Evolutionary conservation across 2,888 invertebrate genomes (phyloP), one percentile per base, ranked within the genome.

Genomic region (Poecilus cupreus): DNA sequence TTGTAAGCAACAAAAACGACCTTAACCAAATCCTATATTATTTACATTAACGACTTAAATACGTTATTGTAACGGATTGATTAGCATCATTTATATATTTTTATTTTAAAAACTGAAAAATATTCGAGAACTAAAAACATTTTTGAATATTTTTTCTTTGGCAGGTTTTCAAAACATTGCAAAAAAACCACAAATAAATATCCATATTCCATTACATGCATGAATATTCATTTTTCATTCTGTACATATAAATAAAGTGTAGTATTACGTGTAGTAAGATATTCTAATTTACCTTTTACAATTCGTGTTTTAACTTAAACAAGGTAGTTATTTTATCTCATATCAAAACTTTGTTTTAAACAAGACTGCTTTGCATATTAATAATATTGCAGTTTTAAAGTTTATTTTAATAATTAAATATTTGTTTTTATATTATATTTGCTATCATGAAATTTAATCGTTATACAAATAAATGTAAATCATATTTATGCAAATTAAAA

Each of bases 401-500:
- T 54, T 20, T 20, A 54, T 54, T 54, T 5, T 54, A 54, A 10
- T 54, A 20, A 22, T 20, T 22, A 20, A 54, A 11, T 54, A 22
- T 22, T 54, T 54, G 20, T 54, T 54, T 32, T 54, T 54, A 22
- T 54, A 54, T 20, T 32, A 32, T 3, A 54, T 22, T 32, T 22
- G 8, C 4, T 54, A 54, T 54, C 54, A 22, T 1, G 32, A 2
- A 2, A 32, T 54, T 54, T 22, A 20, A 20, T 22, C 54, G 22
- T 20, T 20, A 54, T 20, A 54, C 11, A 54, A 54, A 54, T 54
- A 54, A 18, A 54, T 54, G 20, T 54, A 54, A 22, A 54, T 54
- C 10, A 54, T 16, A 46, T 46, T 46, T 46, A 46, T 20, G 54
- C 22, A 54, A 54, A 54, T 54, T 54, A 54, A 54, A 46, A 54